Conservation (phyloP, 2,888 invertebrate genomes). For the Mayetiola destructor region DNA sequence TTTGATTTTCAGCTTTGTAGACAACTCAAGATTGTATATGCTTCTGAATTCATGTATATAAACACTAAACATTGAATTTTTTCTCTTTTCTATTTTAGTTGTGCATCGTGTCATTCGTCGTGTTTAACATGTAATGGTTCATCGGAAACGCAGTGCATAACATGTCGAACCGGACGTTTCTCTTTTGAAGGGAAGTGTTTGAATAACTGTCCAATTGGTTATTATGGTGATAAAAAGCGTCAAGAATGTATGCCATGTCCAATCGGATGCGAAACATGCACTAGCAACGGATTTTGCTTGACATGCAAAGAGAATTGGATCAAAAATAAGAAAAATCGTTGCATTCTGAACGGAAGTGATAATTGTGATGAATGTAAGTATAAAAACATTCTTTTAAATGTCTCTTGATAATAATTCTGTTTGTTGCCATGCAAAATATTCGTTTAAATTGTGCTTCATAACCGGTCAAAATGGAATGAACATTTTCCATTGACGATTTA, state of each 20-base stretch:
- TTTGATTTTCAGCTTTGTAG: too few species aligned
- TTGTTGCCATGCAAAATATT: too few species aligned
- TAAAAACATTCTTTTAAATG: slow-evolving; percentile 16
- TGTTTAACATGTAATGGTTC: slow-evolving; percentile 72
- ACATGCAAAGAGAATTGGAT: slow-evolving; percentile 62
- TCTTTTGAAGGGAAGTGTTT: slow-evolving; percentile 58
- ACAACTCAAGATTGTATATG: too few species aligned
- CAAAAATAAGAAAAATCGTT: slow-evolving; percentile 58
- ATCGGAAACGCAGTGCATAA: slow-evolving; percentile 63
- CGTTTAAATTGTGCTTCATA: too few species aligned
- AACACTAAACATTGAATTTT: too few species aligned
- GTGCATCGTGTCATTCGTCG: slow-evolving; percentile 60
- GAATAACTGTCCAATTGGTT: slow-evolving; percentile 55
- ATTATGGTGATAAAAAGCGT: slow-evolving; percentile 61
- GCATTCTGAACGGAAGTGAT: slow-evolving; percentile 53
- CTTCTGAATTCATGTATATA: too few species aligned
- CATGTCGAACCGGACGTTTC: slow-evolving; percentile 59
- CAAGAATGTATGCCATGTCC: slow-evolving; percentile 66
- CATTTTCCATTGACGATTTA: too few species aligned
- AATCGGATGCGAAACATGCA: slow-evolving; percentile 61
- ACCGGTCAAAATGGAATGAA: too few species aligned
- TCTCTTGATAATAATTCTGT: too few species aligned
- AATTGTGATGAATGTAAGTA: slow-evolving; percentile 51
- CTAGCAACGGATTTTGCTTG: slow-evolving; percentile 53
- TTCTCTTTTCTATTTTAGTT: slow-evolving; percentile 39